Evolutionary conservation across 2,113 vertebrate species (phyloP), one percentile per base, ranked within the genome.

Genomic region (Chitala chitala): DNA sequence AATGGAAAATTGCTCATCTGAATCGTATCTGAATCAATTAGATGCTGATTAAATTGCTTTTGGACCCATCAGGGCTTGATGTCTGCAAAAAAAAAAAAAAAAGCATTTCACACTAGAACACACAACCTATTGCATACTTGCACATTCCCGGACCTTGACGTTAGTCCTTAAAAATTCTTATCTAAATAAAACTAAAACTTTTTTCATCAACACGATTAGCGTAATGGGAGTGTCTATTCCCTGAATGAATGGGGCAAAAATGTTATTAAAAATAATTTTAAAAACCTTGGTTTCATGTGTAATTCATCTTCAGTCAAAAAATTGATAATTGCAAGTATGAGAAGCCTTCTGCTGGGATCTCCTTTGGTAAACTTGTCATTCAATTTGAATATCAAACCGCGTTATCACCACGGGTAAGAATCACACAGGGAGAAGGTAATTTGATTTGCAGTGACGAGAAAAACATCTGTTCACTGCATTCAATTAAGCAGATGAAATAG

Each of bases 21-120:
- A 85, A 81, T 91, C 88, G 89, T 86, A 88, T 88, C 83, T 86
- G 81, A 89, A 90, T 91, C 86, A 87, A 89, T 90, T 91, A 91
- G 50, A 82, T 85, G 82, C 89, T 89, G 86, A 91, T 92, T 90
- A 89, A 87, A 87, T 88, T 88, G 87, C 87, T 83, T 80, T 84
- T 75, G 79, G 71, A 77, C 84, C 82, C 82, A 81, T 77, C 83
- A 83, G 80, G 84, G 82, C 78, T 71, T 40, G 51, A 53, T 82
- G 81, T 79, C 77, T 78, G 78, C 81, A 82, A 78, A 81, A 85
- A 78, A 79, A 58, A 78, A 80, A 82, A 78, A 81, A 85, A 78
- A 79, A 58, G 24, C 33, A 68, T 78, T 83, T 61, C 66, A 77
- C 75, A 73, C 71, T 20, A 77, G 77, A 20, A 8, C 63, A 56